Percentiles rank a stretch among this genome's conserved stretches.
Evolutionary conservation across 2,797 vertebrate species (phyloP).

Genomic region (Mormyrus proboscirostris): DNA sequence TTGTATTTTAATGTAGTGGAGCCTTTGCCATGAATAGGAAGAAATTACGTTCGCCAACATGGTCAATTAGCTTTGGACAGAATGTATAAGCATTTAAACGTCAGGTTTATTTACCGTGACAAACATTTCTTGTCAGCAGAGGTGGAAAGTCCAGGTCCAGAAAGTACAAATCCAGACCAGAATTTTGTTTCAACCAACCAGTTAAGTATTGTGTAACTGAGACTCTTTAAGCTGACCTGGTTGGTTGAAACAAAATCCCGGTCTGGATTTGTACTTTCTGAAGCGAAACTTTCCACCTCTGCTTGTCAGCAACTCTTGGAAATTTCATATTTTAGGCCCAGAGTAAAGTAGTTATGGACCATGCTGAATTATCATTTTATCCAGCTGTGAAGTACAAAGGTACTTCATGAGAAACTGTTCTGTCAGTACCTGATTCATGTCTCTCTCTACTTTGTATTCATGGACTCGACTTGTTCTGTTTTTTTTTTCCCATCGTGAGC

Average conservation of each 20-base stretch:
- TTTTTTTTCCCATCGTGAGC: background rate
- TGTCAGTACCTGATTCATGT: background rate
- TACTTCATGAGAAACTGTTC: background rate
- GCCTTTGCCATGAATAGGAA: background rate
- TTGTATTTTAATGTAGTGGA: background rate
- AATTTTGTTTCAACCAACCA: too few species aligned
- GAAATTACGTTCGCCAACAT: background rate
- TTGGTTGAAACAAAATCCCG: too few species aligned
- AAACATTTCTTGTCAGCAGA: background rate
- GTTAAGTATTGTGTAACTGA: too few species aligned
- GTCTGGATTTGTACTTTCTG: too few species aligned
- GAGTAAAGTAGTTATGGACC: background rate
- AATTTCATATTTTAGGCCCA: background rate
- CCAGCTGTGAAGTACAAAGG: background rate
- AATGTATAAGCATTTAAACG: background rate
- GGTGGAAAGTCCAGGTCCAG: too few species aligned
- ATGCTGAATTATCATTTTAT: background rate
- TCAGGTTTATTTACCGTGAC: background rate
- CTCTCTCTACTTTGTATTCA: background rate
- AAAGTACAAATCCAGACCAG: too few species aligned
- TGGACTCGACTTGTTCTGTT: background rate
- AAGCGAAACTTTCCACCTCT: too few species aligned
- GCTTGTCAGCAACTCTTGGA: background rate
- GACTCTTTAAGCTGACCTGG: too few species aligned
- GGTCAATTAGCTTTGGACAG: conserved; percentile 6